Percentiles rank a stretch among this genome's conserved stretches.
Conservation (phyloP, 2,888 invertebrate genomes). For the Agapostemon virescens region DNA sequence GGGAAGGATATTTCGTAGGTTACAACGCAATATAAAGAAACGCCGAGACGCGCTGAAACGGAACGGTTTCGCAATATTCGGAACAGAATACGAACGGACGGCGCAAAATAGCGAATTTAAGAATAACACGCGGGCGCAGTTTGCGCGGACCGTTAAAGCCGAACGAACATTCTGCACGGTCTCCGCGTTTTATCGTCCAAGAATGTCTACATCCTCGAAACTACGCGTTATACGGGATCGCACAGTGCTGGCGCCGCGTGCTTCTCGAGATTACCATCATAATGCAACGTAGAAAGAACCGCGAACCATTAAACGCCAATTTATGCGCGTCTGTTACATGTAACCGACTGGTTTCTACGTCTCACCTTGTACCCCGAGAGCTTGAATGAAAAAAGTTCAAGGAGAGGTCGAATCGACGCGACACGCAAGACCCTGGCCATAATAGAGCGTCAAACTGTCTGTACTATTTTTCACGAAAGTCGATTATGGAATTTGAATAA, state of each 20-base stretch:
- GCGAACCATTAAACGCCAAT: conserved; percentile 46
- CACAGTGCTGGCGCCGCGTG: conserved; percentile 38
- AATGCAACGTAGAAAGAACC: conserved; percentile 27
- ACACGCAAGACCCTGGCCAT: neutral
- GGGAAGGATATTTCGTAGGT: conserved; percentile 14
- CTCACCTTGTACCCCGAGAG: neutral
- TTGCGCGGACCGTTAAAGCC: conserved; percentile 43
- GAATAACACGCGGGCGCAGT: conserved; percentile 36
- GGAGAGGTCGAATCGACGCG: neutral
- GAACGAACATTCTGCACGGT: conserved; percentile 39
- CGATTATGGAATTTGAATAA: too few species aligned
- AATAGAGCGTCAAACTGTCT: neutral
- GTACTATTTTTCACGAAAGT: neutral
- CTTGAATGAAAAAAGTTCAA: neutral
- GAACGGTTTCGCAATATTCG: conserved; percentile 23
- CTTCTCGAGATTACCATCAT: conserved; percentile 47
- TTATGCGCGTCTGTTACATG: conserved; percentile 17
- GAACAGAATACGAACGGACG: conserved; percentile 12
- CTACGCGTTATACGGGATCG: conserved; percentile 2
- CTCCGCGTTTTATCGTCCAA: conserved; percentile 42
- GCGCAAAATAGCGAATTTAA: conserved; percentile 37
- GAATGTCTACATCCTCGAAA: conserved; percentile 24
- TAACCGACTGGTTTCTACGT: neutral
- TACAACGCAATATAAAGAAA: conserved; percentile 20
- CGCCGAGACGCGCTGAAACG: conserved; percentile 22